Evolutionary conservation across 2,113 vertebrate species (phyloP).

Genomic region (Pionites leucogaster): DNA sequence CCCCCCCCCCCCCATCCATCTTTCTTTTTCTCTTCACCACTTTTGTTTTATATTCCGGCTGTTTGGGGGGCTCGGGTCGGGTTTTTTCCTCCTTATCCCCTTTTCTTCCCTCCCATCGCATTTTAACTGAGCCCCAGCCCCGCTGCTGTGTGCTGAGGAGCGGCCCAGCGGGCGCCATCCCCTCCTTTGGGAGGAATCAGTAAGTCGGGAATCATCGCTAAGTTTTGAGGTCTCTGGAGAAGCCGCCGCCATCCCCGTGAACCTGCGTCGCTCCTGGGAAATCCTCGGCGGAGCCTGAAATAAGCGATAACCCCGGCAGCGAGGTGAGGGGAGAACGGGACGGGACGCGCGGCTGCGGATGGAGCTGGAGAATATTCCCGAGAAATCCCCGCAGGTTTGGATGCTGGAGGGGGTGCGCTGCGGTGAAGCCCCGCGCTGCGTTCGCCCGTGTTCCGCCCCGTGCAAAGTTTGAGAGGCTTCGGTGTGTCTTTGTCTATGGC

Average conservation of each 20-base stretch:
- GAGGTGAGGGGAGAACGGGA: conserved; percentile 34
- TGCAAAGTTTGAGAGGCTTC: background rate
- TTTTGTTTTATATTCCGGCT: background rate
- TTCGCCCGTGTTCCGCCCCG: accelerated
- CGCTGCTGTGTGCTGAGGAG: background rate
- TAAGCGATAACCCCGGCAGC: background rate
- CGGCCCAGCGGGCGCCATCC: background rate
- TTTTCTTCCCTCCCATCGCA: accelerated
- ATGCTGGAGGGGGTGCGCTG: background rate
- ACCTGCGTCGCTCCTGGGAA: conserved; percentile 19
- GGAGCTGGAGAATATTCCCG: conserved; percentile 25
- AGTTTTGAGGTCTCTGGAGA: conserved; percentile 22
- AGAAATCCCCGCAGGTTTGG: conserved; percentile 10
- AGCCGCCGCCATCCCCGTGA: background rate
- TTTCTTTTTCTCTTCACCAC: background rate
- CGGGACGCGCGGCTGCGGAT: background rate
- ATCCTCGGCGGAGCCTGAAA: background rate
- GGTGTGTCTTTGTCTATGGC: background rate
- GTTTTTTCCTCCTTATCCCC: accelerated
- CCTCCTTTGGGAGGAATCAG: background rate
- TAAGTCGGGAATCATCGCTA: background rate
- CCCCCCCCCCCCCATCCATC: background rate
- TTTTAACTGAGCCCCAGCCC: background rate
- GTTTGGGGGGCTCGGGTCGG: background rate
- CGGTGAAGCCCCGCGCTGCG: background rate